Conservation (phyloP, 2,113 vertebrate genomes). For the Girardinichthys multiradiatus region DNA sequence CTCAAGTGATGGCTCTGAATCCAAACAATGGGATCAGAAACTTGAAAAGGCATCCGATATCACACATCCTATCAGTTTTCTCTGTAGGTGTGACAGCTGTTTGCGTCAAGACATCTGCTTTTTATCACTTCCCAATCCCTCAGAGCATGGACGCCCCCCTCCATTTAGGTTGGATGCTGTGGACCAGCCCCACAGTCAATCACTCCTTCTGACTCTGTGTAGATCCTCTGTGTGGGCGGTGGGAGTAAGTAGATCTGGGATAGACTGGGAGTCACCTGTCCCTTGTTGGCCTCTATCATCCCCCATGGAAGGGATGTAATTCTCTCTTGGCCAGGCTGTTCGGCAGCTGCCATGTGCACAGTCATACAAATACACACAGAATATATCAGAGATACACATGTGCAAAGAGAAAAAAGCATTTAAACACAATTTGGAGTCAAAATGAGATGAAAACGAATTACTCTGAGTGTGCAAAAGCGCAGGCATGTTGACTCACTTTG, state of each 20-base stretch:
- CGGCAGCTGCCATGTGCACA: conserved; percentile 71
- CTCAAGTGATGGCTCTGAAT: conserved; percentile 61
- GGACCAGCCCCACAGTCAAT: conserved; percentile 43
- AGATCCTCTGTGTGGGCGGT: conserved; percentile 20
- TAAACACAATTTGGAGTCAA: conserved; percentile 15
- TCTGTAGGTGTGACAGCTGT: conserved; percentile 69
- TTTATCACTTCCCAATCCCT: conserved; percentile 38
- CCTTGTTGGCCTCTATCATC: conserved; percentile 68
- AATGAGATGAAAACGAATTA: background rate
- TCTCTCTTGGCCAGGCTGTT: conserved; percentile 74
- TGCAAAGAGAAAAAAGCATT: background rate
- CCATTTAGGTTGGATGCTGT: conserved; percentile 24
- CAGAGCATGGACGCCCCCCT: conserved; percentile 55
- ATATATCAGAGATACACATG: background rate
- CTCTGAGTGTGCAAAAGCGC: background rate
- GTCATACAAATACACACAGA: conserved; percentile 12
- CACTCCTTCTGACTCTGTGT: conserved; percentile 36
- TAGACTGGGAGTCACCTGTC: conserved; percentile 79
- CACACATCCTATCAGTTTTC: conserved; percentile 60
- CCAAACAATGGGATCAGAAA: conserved; percentile 46
- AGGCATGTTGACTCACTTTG: too few species aligned
- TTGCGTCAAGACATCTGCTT: conserved; percentile 35
- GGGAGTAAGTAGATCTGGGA: conserved; percentile 74
- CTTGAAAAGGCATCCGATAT: conserved; percentile 55
- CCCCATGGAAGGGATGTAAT: conserved; percentile 74